Percentiles rank a stretch among this genome's conserved stretches.
These are phyloP conservation scores for Eilema sororculum DNA, from an alignment of 2,888 invertebrate genomes.

Conservation along the genomic window DNA sequence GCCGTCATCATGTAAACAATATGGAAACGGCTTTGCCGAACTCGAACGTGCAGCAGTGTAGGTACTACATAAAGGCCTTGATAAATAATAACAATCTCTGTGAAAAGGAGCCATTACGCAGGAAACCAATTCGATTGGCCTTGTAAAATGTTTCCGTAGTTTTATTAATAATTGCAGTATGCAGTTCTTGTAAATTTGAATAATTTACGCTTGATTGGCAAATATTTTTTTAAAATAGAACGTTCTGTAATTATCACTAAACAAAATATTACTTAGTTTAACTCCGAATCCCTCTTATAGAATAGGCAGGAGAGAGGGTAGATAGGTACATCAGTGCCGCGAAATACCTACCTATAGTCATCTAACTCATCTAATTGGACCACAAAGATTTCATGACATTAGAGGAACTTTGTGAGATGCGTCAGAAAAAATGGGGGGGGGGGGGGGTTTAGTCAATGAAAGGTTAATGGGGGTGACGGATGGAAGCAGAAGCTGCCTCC, in stretches of 20 bases:
- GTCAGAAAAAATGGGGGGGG: too few relatives aligned
- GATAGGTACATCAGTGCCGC: too few relatives aligned
- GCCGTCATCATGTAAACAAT: neutral
- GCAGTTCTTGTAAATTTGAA: neutral
- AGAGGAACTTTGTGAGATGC: too few relatives aligned
- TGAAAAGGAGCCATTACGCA: neutral
- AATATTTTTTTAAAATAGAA: neutral
- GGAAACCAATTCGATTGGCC: constrained; percentile 8
- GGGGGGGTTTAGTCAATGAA: too few relatives aligned
- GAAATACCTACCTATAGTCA: too few relatives aligned
- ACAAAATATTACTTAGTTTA: neutral
- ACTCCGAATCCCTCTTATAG: too few relatives aligned
- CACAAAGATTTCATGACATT: too few relatives aligned
- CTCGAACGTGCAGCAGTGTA: neutral
- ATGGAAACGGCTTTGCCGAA: neutral
- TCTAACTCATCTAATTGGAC: too few relatives aligned
- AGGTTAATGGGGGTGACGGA: too few relatives aligned
- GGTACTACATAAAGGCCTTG: neutral
- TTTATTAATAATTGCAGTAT: constrained; percentile 1
- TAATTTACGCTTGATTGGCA: neutral
- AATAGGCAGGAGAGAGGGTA: too few relatives aligned
- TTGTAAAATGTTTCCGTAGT: constrained; percentile 12
- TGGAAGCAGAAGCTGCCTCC: too few relatives aligned
- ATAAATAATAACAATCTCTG: constrained; percentile 3
- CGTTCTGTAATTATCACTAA: neutral